Conservation (phyloP, 2,888 invertebrate genomes). For the Amphimallon solstitiale region DNA sequence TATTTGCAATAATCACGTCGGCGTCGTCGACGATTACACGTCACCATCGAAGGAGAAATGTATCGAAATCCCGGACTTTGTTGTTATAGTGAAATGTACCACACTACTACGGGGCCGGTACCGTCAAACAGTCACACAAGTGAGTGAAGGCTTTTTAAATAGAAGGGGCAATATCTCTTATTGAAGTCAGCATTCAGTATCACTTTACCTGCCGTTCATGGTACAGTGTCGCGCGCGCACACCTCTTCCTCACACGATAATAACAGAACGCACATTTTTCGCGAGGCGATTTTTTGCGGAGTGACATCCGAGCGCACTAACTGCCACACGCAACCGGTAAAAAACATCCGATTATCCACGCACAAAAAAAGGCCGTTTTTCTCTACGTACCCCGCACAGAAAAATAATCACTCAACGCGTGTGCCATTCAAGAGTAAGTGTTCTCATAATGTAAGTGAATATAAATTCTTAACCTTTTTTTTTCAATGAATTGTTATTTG, state of each 20-base stretch:
- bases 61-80: constrained; percentile 11
- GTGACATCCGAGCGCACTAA: too few species aligned
- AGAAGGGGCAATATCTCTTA: constrained; percentile 23
- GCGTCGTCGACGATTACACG: background rate
- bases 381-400: too few species aligned
- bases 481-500: background rate
- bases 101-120: background rate
- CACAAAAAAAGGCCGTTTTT: too few species aligned
- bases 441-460: too few species aligned
- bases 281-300: too few species aligned
- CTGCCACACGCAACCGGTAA: too few species aligned
- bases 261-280: too few species aligned
- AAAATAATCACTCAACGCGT: too few species aligned
- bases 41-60: constrained; percentile 14
- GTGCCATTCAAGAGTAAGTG: too few species aligned
- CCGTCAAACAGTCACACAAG: too few species aligned
- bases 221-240: background rate
- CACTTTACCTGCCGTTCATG: background rate
- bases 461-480: background rate
- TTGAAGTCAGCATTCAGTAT: constrained; percentile 3
- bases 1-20: background rate
- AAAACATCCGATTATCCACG: too few species aligned
- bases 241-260: too few species aligned
- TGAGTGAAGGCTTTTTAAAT: constrained; percentile 18
- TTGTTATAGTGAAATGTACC: constrained; percentile 8